phyloP scores from a whole-genome alignment of 1,140 invertebrate species.

The Eumaeus atala region DNA sequence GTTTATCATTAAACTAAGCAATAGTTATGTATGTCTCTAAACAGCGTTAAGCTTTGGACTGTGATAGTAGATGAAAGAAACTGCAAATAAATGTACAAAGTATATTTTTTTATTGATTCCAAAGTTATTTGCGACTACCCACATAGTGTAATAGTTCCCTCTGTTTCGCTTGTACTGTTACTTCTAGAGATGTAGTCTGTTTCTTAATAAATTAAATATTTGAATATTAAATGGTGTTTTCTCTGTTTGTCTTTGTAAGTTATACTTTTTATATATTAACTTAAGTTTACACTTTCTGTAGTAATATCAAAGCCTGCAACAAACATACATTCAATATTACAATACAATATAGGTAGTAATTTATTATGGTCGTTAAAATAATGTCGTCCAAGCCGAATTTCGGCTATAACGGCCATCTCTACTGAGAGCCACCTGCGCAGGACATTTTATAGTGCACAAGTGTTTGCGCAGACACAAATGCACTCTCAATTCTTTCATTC shows the following conservation, averaged over 20 bases:
- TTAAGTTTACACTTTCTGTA: too few relatives aligned
- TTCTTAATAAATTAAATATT: slow-evolving; percentile 48
- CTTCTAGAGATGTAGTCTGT: slow-evolving; percentile 32
- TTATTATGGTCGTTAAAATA: too few relatives aligned
- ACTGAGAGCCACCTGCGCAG: too few relatives aligned
- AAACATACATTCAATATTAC: too few relatives aligned
- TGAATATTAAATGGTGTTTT: slow-evolving; percentile 27
- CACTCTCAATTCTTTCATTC: too few relatives aligned
- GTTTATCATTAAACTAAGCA: background rate
- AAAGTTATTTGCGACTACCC: slow-evolving; percentile 24
- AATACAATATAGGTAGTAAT: too few relatives aligned
- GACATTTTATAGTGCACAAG: too few relatives aligned
- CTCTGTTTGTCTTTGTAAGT: slow-evolving; percentile 2
- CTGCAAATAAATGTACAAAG: slow-evolving; percentile 34
- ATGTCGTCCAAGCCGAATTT: too few relatives aligned
- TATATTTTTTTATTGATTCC: slow-evolving; percentile 43
- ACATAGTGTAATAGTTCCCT: slow-evolving; percentile 21
- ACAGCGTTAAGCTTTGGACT: slow-evolving; percentile 49
- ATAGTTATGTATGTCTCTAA: slow-evolving; percentile 4
- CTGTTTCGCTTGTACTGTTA: slow-evolving; percentile 37
- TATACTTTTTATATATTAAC: too few relatives aligned
- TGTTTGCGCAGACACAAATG: too few relatives aligned
- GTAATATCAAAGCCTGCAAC: too few relatives aligned
- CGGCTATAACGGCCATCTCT: too few relatives aligned
- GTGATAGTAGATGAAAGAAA: slow-evolving; percentile 61